Evolutionary conservation across 1,140 invertebrate species (phyloP).

Genomic region (Ruditapes philippinarum): DNA sequence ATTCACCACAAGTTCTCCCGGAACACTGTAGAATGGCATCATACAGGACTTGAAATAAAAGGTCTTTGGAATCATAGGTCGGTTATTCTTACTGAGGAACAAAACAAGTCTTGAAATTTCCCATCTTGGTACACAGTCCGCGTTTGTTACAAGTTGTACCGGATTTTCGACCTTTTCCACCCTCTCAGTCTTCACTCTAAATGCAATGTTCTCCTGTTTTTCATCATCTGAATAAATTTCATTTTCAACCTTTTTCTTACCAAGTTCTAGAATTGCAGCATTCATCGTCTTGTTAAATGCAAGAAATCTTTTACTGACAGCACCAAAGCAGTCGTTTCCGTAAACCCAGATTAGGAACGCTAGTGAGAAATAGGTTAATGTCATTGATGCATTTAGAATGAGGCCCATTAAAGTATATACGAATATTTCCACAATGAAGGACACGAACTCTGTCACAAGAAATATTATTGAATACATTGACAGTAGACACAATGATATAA

Average conservation of each 20-base stretch:
- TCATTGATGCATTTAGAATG: conserved; percentile 68
- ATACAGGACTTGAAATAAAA: conserved; percentile 59
- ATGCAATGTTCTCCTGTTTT: conserved; percentile 70
- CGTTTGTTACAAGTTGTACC: not conserved
- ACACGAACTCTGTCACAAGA: conserved; percentile 69
- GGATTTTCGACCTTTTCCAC: not conserved
- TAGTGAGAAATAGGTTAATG: conserved; percentile 67
- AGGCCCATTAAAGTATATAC: conserved; percentile 74
- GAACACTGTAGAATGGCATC: conserved; percentile 38
- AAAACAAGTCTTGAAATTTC: conserved; percentile 13
- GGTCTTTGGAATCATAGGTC: conserved; percentile 37
- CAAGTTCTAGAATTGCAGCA: conserved; percentile 18
- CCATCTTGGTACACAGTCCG: conserved; percentile 39
- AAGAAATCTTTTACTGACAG: conserved; percentile 69
- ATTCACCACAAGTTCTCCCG: conserved; percentile 28
- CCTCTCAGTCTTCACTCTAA: conserved; percentile 62
- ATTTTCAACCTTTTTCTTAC: conserved; percentile 69
- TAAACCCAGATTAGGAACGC: conserved; percentile 69
- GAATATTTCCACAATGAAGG: conserved; percentile 70
- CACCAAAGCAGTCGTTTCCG: conserved; percentile 68
- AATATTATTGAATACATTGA: conserved; percentile 68
- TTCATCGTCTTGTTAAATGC: conserved; percentile 72
- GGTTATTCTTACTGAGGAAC: conserved; percentile 56
- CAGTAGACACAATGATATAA: conserved; percentile 63
- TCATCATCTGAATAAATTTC: conserved; percentile 50